These are phyloP conservation scores for Ephydatia muelleri DNA, from an alignment of 37 sponge, comb jelly and placozoan species.

Conservation along the genomic window DNA sequence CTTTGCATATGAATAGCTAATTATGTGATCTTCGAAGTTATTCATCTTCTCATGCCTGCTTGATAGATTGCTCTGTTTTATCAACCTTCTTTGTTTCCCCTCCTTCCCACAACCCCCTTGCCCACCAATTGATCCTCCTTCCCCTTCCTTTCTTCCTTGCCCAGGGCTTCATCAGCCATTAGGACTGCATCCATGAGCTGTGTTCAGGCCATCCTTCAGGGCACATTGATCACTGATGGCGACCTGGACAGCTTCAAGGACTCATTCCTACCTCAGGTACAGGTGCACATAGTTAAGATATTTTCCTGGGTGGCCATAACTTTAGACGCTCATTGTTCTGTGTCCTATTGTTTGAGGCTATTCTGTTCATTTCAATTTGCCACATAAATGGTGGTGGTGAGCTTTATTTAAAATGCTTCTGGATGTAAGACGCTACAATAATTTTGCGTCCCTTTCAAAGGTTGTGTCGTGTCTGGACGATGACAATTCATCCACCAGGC, in stretches of 20 bases:
- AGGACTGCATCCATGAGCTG: constrained; percentile 87
- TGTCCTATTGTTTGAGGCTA: too few relatives aligned
- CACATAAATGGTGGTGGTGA: background rate
- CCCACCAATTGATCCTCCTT: too few relatives aligned
- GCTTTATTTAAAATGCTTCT: background rate
- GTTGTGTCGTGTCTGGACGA: constrained; percentile 89
- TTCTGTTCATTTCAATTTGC: background rate
- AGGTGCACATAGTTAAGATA: background rate
- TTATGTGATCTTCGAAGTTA: too few relatives aligned
- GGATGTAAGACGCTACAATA: background rate
- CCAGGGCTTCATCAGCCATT: constrained; percentile 89
- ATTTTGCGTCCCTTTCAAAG: constrained; percentile 25
- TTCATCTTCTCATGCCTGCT: too few relatives aligned
- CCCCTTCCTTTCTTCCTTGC: background rate
- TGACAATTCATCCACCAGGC: constrained; percentile 85
- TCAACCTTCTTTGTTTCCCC: too few relatives aligned
- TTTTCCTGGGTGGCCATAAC: background rate
- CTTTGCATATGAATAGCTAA: too few relatives aligned
- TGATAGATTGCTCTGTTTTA: too few relatives aligned
- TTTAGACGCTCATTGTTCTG: background rate
- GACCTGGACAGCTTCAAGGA: constrained; percentile 22
- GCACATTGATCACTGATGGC: constrained; percentile 23
- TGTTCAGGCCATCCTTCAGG: constrained; percentile 79
- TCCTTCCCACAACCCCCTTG: too few relatives aligned
- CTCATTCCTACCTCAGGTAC: constrained; percentile 40